Base-by-base conservation (phyloP, 1,140 invertebrate species). In the Sycobia sp. region DNA sequence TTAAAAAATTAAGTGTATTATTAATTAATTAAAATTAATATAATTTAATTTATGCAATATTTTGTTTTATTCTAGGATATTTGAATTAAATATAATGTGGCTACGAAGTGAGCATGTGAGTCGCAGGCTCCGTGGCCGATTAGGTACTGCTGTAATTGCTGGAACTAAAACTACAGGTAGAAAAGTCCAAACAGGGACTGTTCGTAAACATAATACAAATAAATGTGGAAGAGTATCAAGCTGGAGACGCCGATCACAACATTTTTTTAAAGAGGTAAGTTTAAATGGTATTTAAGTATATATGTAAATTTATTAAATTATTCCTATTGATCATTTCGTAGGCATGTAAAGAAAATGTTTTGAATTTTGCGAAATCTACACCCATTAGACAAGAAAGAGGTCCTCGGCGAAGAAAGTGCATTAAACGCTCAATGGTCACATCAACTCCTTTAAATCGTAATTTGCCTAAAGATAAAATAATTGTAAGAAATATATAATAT, bases 281-380 rank as follows among this genome's bases (percentile, higher is more conserved):
- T 39, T 3, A 39, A 10, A 23, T 22, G 13, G 3, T 8, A 23
- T 14, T 22, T 34, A 9, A 36, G 4, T 49, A 32, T 7, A 32
- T n/a, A n/a, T n/a, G n/a, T n/a, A n/a, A n/a, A n/a, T n/a, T n/a
- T 55, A 44, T 63, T 67, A 55, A 58, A 62, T 68, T n/a, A n/a
- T n/a, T n/a, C n/a, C n/a, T 67, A 47, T 62, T 43, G 51, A 62
- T 67, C 59, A 27, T 53, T 69, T 43, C 14, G 66, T 62, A 82
- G 80, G 80, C 77, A 50, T 83, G 80, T 67, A 82, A 81, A 69
- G 81, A 82, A 60, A 83, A 83, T 70, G 78, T 83, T 68, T 70
- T 82, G 66, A 78, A 81, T 69, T 82, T 79, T 70, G 71, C 77
- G 32, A 82, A 81, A 73, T 74, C 78, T 29, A 63, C 75, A 2